Conservation (phyloP, 92 coral and sea anemone species). For the Plumapathes pennacea region DNA sequence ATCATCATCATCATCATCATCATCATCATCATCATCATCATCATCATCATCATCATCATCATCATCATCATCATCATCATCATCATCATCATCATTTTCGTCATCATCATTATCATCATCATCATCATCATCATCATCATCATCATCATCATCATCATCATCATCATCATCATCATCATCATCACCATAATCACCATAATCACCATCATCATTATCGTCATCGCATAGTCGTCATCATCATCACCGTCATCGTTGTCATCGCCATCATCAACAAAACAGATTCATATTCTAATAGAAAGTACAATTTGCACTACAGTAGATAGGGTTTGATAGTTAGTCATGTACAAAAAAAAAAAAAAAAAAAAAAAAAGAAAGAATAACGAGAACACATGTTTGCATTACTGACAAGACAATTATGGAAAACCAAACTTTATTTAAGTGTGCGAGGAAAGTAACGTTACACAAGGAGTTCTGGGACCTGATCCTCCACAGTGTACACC, state of each 20-base stretch:
- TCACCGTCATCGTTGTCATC: too few relatives aligned
- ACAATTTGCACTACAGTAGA: too few relatives aligned
- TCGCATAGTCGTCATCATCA: too few relatives aligned
- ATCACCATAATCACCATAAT: too few relatives aligned
- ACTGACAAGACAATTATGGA: neutral
- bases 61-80: neutral
- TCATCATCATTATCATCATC: neutral
- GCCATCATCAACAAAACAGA: too few relatives aligned
- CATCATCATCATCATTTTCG: neutral
- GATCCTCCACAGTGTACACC: slow-evolving; percentile 94
- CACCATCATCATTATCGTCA: too few relatives aligned
- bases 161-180: too few relatives aligned
- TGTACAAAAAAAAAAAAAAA: slow-evolving; percentile 4
- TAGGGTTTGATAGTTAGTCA: too few relatives aligned
- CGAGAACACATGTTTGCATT: too few relatives aligned
- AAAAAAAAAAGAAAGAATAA: too few relatives aligned
- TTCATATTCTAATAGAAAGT: too few relatives aligned
- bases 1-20: slow-evolving; percentile 1
- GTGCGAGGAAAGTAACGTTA: slow-evolving; percentile 5
- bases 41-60: neutral
- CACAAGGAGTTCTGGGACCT: slow-evolving; percentile 93
- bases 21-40: neutral
- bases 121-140: neutral
- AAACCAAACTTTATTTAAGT: neutral
- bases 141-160: neutral